Base-by-base conservation (phyloP, 1,140 invertebrate genomes). In the Lepidurus couesii region DNA sequence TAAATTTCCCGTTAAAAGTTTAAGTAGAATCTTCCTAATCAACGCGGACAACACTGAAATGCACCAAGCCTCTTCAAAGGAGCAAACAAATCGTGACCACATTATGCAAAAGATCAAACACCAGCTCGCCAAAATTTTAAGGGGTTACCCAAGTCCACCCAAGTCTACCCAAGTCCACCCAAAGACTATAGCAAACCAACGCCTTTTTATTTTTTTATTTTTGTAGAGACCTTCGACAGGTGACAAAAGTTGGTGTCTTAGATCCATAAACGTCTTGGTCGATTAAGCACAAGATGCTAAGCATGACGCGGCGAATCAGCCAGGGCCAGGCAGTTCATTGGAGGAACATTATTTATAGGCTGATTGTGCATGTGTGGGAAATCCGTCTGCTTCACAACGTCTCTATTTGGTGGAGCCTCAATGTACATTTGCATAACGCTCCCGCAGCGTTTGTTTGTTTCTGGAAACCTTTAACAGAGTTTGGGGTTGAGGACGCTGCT, bases 321-420 rank as follows among this genome's bases (percentile, higher is more conserved):
- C 21, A 65, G 53, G 53, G 16, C 13, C 53, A 65, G 53, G 21
- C 4, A 65, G 53, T 65, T 65, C 13, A 21, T 21, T 9, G 53
- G 53, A 9, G 34, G 34, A 21, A 65, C 53, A 47, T 47, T 16
- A 7, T 11, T 13, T 21, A 21, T 65, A 13, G 6, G 21, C 13
- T 65, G 53, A 21, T 65, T 65, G 16, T 13, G 53, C 1, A 34
- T 34, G 53, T 65, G 53, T 65, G 16, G 53, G 13, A 65, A 65
- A 65, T 9, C 8, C n/a, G 53, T 65, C 53, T 65, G 16, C 21
- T 65, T 65, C 53, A 11, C 21, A 65, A 65, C 53, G 21, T 65
- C 53, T 65, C 53, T 65, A 65, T 65, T 65, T 65, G 53, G 21
- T 65, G 53, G 53, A 65, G 21, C 53, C 53, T 65, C 53, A 65